phyloP scores from a whole-genome alignment of 2,888 invertebrate species.

The Hyles lineata region DNA sequence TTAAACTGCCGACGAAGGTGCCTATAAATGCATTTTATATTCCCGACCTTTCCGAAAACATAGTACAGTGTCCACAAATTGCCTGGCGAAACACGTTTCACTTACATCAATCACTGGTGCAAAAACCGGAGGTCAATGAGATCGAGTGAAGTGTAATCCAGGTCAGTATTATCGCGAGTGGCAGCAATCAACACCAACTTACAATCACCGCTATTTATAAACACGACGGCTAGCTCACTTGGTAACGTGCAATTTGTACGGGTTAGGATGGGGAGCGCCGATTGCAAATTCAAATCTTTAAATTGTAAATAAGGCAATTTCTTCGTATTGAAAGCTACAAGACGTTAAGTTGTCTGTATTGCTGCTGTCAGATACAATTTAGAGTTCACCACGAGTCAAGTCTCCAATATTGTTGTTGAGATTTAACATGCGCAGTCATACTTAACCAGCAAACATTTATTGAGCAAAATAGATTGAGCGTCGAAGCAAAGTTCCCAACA shows the following conservation, averaged over 20 bases:
- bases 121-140: constrained; percentile 28
- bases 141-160: constrained; percentile 27
- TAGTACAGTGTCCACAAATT: not conserved
- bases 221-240: not conserved
- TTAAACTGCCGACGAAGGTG: not conserved
- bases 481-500: constrained; percentile 64
- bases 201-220: constrained; percentile 29
- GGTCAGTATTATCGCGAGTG: constrained; percentile 27
- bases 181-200: constrained; percentile 14
- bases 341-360: no score
- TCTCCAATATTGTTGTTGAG: no score
- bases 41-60: not conserved
- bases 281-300: not conserved
- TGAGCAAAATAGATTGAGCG: constrained; percentile 49
- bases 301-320: no score
- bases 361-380: no score
- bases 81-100: not conserved
- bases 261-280: not conserved
- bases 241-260: constrained; percentile 6
- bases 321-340: no score
- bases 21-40: not conserved
- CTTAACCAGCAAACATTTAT: constrained; percentile 5
- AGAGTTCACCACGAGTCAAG: no score
- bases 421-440: not conserved
- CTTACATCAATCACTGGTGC: constrained; percentile 21